phyloP scores from a whole-genome alignment of 2,797 vertebrate species.

The Alfaro cultratus region DNA sequence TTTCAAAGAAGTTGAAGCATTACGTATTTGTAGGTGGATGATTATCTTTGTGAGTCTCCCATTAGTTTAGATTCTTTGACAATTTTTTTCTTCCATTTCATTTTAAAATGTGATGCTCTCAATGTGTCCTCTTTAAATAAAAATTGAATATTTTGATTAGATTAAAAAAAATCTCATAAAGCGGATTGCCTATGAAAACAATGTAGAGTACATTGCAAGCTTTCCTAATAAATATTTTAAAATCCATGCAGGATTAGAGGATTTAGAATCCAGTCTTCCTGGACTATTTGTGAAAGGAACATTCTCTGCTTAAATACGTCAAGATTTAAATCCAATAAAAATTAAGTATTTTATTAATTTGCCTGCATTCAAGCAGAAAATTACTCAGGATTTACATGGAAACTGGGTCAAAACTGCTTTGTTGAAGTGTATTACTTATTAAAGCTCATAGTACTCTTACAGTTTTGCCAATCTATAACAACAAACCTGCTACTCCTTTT shows the following conservation, averaged over 20 bases:
- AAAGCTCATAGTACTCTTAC: not conserved
- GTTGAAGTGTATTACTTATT: constrained; percentile 1
- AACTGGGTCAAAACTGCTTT: constrained; percentile 13
- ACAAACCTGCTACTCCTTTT: not conserved
- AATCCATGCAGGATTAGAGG: constrained; percentile 57
- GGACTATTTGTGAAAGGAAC: constrained; percentile 36
- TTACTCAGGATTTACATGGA: constrained; percentile 6
- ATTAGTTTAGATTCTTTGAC: constrained; percentile 16
- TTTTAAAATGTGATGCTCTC: constrained; percentile 58
- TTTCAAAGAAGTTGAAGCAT: constrained; percentile 12
- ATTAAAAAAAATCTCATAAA: constrained; percentile 61
- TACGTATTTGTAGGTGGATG: constrained; percentile 17
- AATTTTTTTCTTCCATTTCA: constrained; percentile 45
- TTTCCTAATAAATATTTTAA: constrained; percentile 40
- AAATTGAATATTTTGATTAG: constrained; percentile 64
- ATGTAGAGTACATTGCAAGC: constrained; percentile 30
- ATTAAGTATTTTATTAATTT: constrained; percentile 11
- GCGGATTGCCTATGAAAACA: constrained; percentile 56
- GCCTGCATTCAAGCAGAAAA: constrained; percentile 1
- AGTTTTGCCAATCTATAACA: not conserved
- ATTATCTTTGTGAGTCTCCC: constrained; percentile 2
- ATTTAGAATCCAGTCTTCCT: constrained; percentile 21
- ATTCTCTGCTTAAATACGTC: constrained; percentile 41
- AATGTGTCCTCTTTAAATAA: constrained; percentile 66
- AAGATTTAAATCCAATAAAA: constrained; percentile 26